phyloP scores from a whole-genome alignment of 2,888 invertebrate species.

The Rhagium mordax region DNA sequence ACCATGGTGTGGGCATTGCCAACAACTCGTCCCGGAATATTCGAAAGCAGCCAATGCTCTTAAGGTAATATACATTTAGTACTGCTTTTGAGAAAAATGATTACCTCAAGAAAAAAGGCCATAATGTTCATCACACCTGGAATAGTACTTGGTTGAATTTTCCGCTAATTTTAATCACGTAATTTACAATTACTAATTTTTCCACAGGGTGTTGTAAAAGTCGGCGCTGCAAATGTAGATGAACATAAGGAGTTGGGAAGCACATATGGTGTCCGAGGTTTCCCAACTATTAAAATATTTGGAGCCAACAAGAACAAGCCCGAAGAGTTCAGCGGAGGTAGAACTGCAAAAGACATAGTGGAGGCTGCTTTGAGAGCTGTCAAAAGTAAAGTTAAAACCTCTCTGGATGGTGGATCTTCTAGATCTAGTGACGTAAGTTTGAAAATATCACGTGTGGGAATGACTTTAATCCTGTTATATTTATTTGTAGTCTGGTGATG shows the following conservation, averaged over 20 bases:
- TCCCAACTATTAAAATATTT: slow-evolving; percentile 97
- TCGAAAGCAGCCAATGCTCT: slow-evolving; percentile 93
- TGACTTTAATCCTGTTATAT: background rate
- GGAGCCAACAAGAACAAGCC: slow-evolving; percentile 87
- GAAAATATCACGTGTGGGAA: background rate
- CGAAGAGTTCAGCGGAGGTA: slow-evolving; percentile 86
- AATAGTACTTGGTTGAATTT: no score
- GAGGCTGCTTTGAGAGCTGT: slow-evolving; percentile 88
- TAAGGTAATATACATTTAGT: slow-evolving; percentile 75
- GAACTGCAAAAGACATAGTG: slow-evolving; percentile 89
- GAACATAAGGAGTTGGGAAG: slow-evolving; percentile 86
- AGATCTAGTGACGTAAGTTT: slow-evolving; percentile 54
- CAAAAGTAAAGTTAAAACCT: slow-evolving; percentile 81
- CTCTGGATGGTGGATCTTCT: slow-evolving; percentile 73
- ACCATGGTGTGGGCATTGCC: slow-evolving; percentile 97
- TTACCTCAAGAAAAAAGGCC: no score
- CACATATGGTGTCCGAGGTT: slow-evolving; percentile 89
- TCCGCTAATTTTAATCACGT: no score
- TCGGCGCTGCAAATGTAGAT: slow-evolving; percentile 95
- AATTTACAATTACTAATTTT: no score
- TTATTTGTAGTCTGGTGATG: slow-evolving; percentile 62
- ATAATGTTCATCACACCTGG: no score
- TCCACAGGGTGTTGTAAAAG: slow-evolving; percentile 92
- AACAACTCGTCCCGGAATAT: slow-evolving; percentile 93
- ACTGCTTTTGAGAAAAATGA: no score